Evolutionary conservation across 2,797 vertebrate species (phyloP).

Genomic region (Dallia pectoralis): DNA sequence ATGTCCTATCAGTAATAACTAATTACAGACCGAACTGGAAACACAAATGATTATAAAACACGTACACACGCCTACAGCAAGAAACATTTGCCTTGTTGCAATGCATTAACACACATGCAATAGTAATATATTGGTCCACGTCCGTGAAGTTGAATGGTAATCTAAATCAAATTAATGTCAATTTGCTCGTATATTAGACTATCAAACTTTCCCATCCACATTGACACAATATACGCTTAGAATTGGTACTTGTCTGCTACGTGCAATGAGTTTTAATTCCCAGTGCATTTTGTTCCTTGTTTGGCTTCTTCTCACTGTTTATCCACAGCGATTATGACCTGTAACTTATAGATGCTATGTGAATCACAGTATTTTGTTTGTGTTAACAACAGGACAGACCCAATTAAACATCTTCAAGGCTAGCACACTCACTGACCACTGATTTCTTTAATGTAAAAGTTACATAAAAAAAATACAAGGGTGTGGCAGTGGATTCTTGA

Average conservation of each 20-base stretch:
- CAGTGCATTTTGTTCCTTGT: constrained; percentile 26
- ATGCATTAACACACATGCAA: constrained; percentile 29
- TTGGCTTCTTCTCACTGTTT: constrained; percentile 42
- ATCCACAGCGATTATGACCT: constrained; percentile 36
- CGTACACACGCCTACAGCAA: not conserved
- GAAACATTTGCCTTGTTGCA: constrained; percentile 33
- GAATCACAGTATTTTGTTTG: not conserved
- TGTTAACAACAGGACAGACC: not conserved
- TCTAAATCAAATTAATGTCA: no score
- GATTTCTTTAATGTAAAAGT: no score
- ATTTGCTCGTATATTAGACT: not conserved
- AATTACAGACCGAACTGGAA: not conserved
- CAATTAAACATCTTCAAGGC: not conserved
- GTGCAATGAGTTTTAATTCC: constrained; percentile 55
- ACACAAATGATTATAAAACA: not conserved
- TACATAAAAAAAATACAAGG: no score
- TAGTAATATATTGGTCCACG: not conserved
- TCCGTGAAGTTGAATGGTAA: not conserved
- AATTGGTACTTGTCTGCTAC: constrained; percentile 28
- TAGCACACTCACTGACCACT: not conserved
- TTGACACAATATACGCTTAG: not conserved
- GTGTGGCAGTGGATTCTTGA: no score
- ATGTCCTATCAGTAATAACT: not conserved
- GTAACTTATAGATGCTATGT: constrained; percentile 37
- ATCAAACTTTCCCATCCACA: no score